Evolutionary conservation across 2,113 vertebrate genomes (phyloP).

Genomic region (Chiloscyllium plagiosum): DNA sequence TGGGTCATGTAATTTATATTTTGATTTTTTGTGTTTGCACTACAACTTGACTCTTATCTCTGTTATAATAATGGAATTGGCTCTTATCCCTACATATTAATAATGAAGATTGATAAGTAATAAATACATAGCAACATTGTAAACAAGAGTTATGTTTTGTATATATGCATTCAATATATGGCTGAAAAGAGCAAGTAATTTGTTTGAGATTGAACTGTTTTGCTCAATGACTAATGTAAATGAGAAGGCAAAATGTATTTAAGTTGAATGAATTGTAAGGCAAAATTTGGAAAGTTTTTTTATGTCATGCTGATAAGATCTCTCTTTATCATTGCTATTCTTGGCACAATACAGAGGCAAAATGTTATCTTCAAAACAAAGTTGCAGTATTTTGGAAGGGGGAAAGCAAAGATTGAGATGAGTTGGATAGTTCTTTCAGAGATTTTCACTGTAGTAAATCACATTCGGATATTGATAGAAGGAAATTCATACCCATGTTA

Average conservation of each 20-base stretch:
- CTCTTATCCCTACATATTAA: background rate
- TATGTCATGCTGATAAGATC: background rate
- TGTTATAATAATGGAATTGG: no score
- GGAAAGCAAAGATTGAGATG: background rate
- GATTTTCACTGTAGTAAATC: no score
- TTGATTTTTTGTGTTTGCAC: background rate
- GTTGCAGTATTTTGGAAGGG: background rate
- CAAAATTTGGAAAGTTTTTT: background rate
- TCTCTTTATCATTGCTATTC: background rate
- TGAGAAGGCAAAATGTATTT: background rate
- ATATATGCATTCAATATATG: background rate
- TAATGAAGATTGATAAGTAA: background rate
- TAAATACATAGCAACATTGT: background rate
- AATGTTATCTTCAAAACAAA: background rate
- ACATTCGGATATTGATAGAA: no score
- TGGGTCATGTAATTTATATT: background rate
- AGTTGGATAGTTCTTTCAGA: background rate
- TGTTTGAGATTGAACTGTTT: background rate
- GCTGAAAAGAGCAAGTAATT: background rate
- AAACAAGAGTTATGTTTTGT: background rate
- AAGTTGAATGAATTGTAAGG: background rate
- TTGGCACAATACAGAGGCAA: background rate
- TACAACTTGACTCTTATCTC: background rate
- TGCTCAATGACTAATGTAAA: background rate
- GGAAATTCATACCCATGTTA: no score